Evolutionary conservation across 2,113 vertebrate species (phyloP).

Genomic region (Pleuronectes platessa): DNA sequence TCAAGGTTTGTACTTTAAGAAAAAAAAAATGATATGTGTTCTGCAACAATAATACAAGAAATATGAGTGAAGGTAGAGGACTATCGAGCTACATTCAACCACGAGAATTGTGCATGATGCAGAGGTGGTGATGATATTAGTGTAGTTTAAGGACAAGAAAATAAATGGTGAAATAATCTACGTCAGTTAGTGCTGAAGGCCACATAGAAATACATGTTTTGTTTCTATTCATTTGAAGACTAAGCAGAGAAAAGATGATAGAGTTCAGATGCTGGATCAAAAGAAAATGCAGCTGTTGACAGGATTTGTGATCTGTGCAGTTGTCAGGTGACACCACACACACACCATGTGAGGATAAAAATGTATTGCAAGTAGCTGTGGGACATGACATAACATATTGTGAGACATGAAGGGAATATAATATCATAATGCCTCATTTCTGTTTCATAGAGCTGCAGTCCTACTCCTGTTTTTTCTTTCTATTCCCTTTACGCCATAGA

Average conservation of each 20-base stretch:
- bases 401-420: slow-evolving; percentile 49
- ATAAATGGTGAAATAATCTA: not conserved
- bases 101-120: not conserved
- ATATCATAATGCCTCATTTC: slow-evolving; percentile 56
- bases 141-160: not conserved
- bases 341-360: slow-evolving; percentile 17
- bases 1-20: slow-evolving; percentile 6
- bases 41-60: slow-evolving; percentile 19
- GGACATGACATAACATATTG: slow-evolving; percentile 39
- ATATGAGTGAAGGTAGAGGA: not conserved
- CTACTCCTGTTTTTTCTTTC: not conserved
- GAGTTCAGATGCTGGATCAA: slow-evolving; percentile 20
- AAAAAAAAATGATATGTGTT: not conserved
- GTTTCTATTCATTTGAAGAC: not conserved
- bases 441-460: slow-evolving; percentile 13
- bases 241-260: not conserved
- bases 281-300: slow-evolving; percentile 10
- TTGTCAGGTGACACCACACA: not conserved
- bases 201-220: slow-evolving; percentile 2
- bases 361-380: slow-evolving; percentile 24
- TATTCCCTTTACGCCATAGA: slow-evolving; percentile 3
- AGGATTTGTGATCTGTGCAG: slow-evolving; percentile 19
- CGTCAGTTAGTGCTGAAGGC: slow-evolving; percentile 2
- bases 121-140: slow-evolving; percentile 1
- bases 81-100: not conserved